Evolutionary conservation across 2,113 vertebrate genomes (phyloP), one percentile per base, ranked within the genome.

Genomic region (Loxodonta africana): DNA sequence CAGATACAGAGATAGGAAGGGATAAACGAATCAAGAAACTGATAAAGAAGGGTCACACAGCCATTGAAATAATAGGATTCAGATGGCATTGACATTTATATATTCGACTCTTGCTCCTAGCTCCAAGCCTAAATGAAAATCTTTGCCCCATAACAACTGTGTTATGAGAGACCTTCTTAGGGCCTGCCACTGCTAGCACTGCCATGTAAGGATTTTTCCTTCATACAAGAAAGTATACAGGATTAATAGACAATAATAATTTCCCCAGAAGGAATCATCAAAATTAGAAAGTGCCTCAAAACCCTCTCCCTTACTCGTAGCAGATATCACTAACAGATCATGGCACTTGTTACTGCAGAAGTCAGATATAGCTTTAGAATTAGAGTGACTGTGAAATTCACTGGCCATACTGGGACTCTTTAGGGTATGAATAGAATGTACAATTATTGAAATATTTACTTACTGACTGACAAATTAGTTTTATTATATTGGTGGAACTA

Each of bases 401-500:
- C 62, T 85, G 73, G 53, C 30, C 17, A 48, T 37, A 62, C 17
- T 12, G 37, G 51, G 18, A 67, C 62, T 82, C 60, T 57, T 69
- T n/a, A 41, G 67, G 53, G 21, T 90, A 25, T 46, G 37, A 80
- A 44, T 30, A 86, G 26, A 83, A 44, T 53, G 28, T 46, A 78
- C 83, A 71, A 83, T 48, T 86, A 83, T 6, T 73, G 51, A 91
- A 84, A 23, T 28, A 60, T 92, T 83, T 83, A 41, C 83, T 91
- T 62, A 30, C n/a, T 87, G 10, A 69, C 30, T 60, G 48, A 51
- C 33, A 62, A 15, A 44, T 30, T 57, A 28, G n/a, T 86, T 60
- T 57, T 51, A 91, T 73, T 89, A 48, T 48, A 48, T 48, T 48
- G 21, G 12, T 37, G 4, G 44, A 90, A 74, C 30, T 69, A 25